A percentile compares a stretch with the other conserved stretches of the same genome.
phyloP scores from a whole-genome alignment of 2,888 invertebrate genomes.

The Pollenia labialis region DNA sequence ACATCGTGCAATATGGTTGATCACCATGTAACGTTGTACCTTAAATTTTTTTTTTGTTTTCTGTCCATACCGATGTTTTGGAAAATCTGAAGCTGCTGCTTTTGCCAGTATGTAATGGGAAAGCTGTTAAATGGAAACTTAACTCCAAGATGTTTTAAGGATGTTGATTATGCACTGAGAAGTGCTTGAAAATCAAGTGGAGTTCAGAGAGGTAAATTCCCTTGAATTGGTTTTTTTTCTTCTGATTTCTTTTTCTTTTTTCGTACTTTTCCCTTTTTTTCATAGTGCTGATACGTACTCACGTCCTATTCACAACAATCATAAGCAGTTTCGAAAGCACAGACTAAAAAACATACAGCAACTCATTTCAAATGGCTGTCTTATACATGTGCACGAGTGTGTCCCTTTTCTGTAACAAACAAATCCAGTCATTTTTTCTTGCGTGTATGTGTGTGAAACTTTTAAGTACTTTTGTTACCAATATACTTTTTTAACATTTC shows the following conservation, averaged over 20 bases:
- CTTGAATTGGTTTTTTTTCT: too few species aligned
- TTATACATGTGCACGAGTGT: background rate
- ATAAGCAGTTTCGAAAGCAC: background rate
- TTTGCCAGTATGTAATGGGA: background rate
- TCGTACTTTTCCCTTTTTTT: background rate
- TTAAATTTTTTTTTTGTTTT: background rate
- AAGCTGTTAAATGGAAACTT: slow-evolving; percentile 29
- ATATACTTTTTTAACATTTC: slow-evolving; percentile 5
- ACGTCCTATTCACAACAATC: background rate
- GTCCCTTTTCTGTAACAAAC: too few species aligned
- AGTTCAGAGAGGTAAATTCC: slow-evolving; percentile 9
- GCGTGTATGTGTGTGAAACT: background rate
- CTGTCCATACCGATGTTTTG: too few species aligned
- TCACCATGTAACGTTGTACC: background rate
- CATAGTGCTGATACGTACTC: background rate
- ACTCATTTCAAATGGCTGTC: background rate
- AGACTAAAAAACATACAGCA: background rate
- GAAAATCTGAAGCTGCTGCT: too few species aligned
- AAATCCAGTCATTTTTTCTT: background rate
- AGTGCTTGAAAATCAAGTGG: slow-evolving; percentile 50
- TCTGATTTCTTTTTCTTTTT: background rate
- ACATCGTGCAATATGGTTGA: too few species aligned
- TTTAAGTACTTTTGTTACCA: slow-evolving; percentile 13
- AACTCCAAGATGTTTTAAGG: slow-evolving; percentile 37
- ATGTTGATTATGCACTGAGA: slow-evolving; percentile 45